Evolutionary conservation across 2,888 invertebrate species (phyloP).

Genomic region (Sphaerophoria taeniata): DNA sequence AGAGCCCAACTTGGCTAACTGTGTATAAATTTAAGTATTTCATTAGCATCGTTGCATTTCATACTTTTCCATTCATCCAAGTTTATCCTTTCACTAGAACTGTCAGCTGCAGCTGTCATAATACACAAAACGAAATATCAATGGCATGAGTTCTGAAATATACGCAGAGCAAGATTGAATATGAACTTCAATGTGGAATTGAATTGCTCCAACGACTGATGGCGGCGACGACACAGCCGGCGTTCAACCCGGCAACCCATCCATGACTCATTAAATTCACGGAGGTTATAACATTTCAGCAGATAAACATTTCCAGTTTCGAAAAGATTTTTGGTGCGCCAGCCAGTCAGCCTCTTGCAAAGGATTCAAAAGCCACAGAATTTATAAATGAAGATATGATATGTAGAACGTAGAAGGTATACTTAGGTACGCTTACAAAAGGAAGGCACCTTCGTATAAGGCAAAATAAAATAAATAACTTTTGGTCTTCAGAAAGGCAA

Average conservation of each 20-base stretch:
- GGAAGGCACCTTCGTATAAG: neutral
- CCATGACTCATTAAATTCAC: conserved; percentile 61
- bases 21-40: conserved; percentile 56
- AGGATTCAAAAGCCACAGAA: conserved; percentile 25
- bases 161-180: conserved; percentile 31
- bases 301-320: conserved; percentile 38
- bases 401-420: too few species aligned
- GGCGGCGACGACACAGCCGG: too few species aligned
- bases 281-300: conserved; percentile 4
- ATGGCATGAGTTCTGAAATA: conserved; percentile 22
- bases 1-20: conserved; percentile 51
- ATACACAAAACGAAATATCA: conserved; percentile 41
- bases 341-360: neutral
- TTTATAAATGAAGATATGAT: too few species aligned
- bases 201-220: too few species aligned
- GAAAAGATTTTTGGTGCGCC: conserved; percentile 6
- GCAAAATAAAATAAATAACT: conserved; percentile 30
- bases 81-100: conserved; percentile 46
- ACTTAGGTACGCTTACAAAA: too few species aligned
- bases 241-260: conserved; percentile 11
- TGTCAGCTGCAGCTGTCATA: conserved; percentile 64
- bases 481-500: conserved; percentile 40
- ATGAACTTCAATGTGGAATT: conserved; percentile 36
- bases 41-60: conserved; percentile 61
- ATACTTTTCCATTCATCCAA: conserved; percentile 48